phyloP scores from a whole-genome alignment of 2,113 vertebrate species.

The Ranitomeya variabilis region DNA sequence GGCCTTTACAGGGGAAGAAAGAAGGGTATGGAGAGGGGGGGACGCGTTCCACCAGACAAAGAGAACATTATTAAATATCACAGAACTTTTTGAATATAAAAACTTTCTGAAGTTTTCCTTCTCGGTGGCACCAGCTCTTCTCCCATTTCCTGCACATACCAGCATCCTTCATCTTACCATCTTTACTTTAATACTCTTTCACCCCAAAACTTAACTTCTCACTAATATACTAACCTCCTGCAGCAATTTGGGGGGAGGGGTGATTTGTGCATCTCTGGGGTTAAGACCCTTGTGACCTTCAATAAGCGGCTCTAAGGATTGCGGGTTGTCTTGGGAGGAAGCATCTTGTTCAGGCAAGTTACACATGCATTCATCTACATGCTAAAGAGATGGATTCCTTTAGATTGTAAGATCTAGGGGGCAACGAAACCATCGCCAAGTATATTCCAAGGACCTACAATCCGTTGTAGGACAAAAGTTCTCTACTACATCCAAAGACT shows the following conservation, averaged over 20 bases:
- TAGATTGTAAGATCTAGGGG: neutral
- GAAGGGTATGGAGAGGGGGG: neutral
- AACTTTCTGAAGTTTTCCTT: neutral
- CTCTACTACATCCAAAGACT: neutral
- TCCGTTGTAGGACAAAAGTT: neutral
- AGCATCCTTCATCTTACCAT: neutral
- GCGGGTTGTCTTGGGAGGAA: neutral
- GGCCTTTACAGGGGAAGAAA: neutral
- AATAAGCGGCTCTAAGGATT: neutral
- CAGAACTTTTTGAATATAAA: neutral
- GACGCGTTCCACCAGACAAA: neutral
- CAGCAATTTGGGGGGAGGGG: neutral
- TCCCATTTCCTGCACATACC: neutral
- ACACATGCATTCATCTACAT: neutral
- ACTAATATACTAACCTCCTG: neutral
- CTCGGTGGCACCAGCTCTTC: neutral
- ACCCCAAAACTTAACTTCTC: neutral
- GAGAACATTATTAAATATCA: neutral
- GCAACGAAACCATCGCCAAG: neutral
- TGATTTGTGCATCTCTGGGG: neutral
- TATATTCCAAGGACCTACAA: neutral
- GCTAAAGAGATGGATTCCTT: neutral
- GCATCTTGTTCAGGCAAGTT: neutral
- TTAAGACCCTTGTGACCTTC: slow-evolving; percentile 20
- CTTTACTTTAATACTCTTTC: neutral